These are phyloP conservation scores for Halictus rubicundus DNA, from an alignment of 1,140 invertebrate genomes.

Conservation along the genomic window DNA sequence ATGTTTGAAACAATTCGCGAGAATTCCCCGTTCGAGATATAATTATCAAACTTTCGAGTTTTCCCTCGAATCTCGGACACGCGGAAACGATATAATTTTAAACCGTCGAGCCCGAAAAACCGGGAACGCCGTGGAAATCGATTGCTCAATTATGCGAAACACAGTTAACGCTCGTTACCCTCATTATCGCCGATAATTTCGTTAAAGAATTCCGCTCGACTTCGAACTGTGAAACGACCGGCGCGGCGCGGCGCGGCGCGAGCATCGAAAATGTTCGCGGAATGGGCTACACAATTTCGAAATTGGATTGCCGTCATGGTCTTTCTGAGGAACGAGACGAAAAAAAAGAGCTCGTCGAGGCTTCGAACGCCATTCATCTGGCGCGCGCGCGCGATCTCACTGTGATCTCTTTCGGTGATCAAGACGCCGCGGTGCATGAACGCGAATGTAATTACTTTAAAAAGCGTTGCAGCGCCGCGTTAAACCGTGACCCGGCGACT, in stretches of 20 bases:
- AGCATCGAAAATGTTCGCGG: background rate
- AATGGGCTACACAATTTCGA: background rate
- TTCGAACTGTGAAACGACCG: background rate
- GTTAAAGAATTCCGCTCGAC: background rate
- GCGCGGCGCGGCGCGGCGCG: no score
- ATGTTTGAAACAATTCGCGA: background rate
- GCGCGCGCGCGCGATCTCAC: no score
- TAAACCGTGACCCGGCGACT: conserved; percentile 17
- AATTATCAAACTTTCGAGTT: conserved; percentile 6
- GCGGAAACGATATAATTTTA: background rate
- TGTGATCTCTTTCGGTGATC: background rate
- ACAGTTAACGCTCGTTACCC: background rate
- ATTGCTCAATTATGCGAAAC: conserved; percentile 3
- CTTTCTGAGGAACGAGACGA: background rate
- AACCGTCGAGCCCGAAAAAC: background rate
- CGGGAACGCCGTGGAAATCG: background rate
- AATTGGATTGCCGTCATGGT: conserved; percentile 18
- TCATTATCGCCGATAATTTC: background rate
- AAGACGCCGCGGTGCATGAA: background rate
- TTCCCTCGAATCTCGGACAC: background rate
- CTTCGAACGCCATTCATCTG: background rate
- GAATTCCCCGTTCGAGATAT: background rate
- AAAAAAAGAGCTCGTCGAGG: background rate
- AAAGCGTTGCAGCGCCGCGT: conserved; percentile 8
- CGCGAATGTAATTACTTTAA: conserved; percentile 28